Percentiles rank a stretch among this genome's conserved stretches.
Evolutionary conservation across 1,140 invertebrate genomes (phyloP).

Genomic region (Coenobita brevimanus): DNA sequence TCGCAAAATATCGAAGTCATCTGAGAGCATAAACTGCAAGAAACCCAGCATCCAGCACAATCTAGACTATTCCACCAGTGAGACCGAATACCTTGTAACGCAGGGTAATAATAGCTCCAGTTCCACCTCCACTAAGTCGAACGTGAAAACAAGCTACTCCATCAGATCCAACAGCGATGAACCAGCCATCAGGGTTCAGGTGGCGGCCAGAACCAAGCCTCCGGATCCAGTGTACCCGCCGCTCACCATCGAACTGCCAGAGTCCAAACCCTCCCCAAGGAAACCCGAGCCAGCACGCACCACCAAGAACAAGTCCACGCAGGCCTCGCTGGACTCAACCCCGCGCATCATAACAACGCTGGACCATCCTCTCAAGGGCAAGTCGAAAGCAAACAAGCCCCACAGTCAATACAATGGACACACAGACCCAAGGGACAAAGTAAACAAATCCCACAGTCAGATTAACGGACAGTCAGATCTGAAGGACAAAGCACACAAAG

Average conservation of each 20-base stretch:
- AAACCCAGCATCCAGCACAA: not conserved
- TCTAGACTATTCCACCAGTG: not conserved
- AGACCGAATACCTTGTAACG: not conserved
- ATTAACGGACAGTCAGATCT: not conserved
- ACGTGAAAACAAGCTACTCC: not conserved
- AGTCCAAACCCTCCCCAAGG: conserved; percentile 6
- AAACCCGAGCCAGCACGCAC: not conserved
- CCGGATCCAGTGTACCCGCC: conserved; percentile 14
- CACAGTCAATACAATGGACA: not conserved
- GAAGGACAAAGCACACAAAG: not conserved
- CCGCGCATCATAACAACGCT: conserved; percentile 55
- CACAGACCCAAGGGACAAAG: not conserved
- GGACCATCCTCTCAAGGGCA: conserved; percentile 40
- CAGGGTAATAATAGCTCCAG: not conserved
- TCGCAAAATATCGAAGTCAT: not conserved
- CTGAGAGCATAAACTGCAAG: not conserved
- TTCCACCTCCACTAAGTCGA: not conserved
- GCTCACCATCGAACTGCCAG: conserved; percentile 48
- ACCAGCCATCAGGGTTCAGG: not conserved
- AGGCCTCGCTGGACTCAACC: not conserved
- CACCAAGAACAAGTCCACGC: not conserved
- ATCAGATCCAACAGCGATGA: not conserved
- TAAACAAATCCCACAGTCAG: too few relatives aligned
- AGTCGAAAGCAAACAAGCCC: too few relatives aligned
- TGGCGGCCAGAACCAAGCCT: not conserved